A percentile compares a stretch with the other conserved stretches of the same genome.
These are phyloP conservation scores for Pseudomyrmex sp. DNA, from an alignment of 1,140 invertebrate genomes.

Conservation along the genomic window DNA sequence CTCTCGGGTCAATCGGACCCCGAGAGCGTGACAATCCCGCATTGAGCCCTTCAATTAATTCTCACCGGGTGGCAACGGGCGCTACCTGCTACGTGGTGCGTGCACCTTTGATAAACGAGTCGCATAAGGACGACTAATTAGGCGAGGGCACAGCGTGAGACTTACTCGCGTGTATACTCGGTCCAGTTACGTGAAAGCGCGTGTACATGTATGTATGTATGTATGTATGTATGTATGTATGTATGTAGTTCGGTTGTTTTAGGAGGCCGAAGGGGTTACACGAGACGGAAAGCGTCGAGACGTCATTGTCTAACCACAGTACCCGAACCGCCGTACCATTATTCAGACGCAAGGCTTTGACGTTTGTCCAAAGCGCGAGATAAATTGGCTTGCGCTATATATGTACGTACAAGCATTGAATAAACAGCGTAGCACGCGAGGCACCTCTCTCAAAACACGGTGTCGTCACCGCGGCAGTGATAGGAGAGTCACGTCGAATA, in stretches of 20 bases:
- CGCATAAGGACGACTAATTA: conserved; percentile 70
- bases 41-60: conserved; percentile 65
- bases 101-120: conserved; percentile 71
- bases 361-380: conserved; percentile 61
- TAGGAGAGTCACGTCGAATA: not conserved
- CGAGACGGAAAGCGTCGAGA: conserved; percentile 50
- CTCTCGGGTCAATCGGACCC: conserved; percentile 26
- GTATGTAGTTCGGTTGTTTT: conserved; percentile 54
- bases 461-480: not conserved
- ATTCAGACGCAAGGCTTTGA: conserved; percentile 69
- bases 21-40: conserved; percentile 29
- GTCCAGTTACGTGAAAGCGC: conserved; percentile 15
- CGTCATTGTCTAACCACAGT: conserved; percentile 63
- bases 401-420: conserved; percentile 26
- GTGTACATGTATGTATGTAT: too few species aligned
- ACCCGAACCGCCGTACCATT: conserved; percentile 62
- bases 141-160: conserved; percentile 20
- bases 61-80: conserved; percentile 26
- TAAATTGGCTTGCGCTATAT: conserved; percentile 68
- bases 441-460: conserved; percentile 1
- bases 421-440: conserved; percentile 55
- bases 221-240: too few species aligned
- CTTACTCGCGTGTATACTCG: conserved; percentile 32
- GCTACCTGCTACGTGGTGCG: conserved; percentile 30
- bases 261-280: conserved; percentile 33